Evolutionary conservation across 1,140 invertebrate species (phyloP), one percentile per base, ranked within the genome.

Genomic region (Ceratina australensis): DNA sequence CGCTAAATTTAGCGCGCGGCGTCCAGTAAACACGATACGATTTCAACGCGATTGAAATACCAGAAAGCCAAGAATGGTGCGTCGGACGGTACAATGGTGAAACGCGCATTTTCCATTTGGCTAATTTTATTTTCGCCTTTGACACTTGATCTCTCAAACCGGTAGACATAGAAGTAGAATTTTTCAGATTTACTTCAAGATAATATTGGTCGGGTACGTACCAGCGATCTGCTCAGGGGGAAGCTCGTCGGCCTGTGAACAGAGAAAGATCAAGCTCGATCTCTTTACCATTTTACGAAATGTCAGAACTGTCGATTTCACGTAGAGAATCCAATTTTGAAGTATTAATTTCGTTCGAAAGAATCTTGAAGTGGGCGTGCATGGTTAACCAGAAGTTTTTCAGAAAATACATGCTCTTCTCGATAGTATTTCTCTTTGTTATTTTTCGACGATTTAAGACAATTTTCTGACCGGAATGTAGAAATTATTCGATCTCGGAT

Each of bases 201-300:
- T n/a, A 54, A 54, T 54, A 16, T 54, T n/a, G 3, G 5, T 42
- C 5, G 33, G 1, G 3, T 86, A 92, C 91, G 76, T 90, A 93
- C 93, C 92, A 83, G 93, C 93, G 86, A 95, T 93, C 91, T 95
- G 94, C 90, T 95, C 94, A 78, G 94, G 90, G 50, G 94, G 94
- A 78, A 95, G 90, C 87, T 95, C 94, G 67, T 95, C 93, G 87
- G 93, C 94, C 94, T 95, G 87, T 82, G 68, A 88, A 86, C 80
- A 87, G 79, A 84, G 79, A 68, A 50, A 76, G 15, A 69, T 78
- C 22, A 64, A 72, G 28, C 56, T 72, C 20, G 24, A 49, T 20
- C 8, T 24, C 47, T 15, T 24, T 15, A n/a, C 18, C 16, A 22
- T n/a, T n/a, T 22, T 15, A 50, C 2, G 1, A 5, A 42, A 42